Conservation (phyloP, 2,888 invertebrate genomes). For the Cheilosia impressa region DNA sequence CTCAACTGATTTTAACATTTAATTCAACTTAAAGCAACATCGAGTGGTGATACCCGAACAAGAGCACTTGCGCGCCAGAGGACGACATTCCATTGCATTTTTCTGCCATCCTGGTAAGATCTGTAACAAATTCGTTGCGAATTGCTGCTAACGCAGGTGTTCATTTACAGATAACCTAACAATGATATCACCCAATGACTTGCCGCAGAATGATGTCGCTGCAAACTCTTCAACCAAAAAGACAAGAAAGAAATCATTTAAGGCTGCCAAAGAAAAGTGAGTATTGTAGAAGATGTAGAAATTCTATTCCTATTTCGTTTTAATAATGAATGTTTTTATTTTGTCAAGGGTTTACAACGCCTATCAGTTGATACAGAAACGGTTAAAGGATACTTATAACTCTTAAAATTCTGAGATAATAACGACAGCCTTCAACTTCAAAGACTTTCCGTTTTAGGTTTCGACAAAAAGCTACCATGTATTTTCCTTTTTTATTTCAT, state of each 20-base stretch:
- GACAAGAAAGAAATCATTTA: constrained; percentile 83
- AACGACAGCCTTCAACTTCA: constrained; percentile 67
- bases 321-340: constrained; percentile 82
- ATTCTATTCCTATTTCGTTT: constrained; percentile 79
- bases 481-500: constrained; percentile 65
- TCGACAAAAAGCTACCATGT: constrained; percentile 64
- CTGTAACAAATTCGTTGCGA: not conserved
- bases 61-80: constrained; percentile 86
- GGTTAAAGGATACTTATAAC: constrained; percentile 89
- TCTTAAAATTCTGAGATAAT: constrained; percentile 77
- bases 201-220: constrained; percentile 80
- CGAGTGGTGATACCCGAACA: constrained; percentile 89
- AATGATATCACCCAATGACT: constrained; percentile 83
- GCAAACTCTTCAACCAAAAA: constrained; percentile 81
- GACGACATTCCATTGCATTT: constrained; percentile 90
- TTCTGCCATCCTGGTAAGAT: constrained; percentile 89
- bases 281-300: constrained; percentile 37
- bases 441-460: constrained; percentile 70
- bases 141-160: not conserved
- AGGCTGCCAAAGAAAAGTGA: constrained; percentile 83
- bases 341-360: constrained; percentile 87
- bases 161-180: constrained; percentile 81
- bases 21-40: constrained; percentile 85
- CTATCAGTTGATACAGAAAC: constrained; percentile 89
- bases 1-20: not conserved